A percentile compares a stretch with the other conserved stretches of the same genome.
These are phyloP conservation scores for Melieria picta DNA, from an alignment of 2,888 invertebrate species.

Conservation along the genomic window DNA sequence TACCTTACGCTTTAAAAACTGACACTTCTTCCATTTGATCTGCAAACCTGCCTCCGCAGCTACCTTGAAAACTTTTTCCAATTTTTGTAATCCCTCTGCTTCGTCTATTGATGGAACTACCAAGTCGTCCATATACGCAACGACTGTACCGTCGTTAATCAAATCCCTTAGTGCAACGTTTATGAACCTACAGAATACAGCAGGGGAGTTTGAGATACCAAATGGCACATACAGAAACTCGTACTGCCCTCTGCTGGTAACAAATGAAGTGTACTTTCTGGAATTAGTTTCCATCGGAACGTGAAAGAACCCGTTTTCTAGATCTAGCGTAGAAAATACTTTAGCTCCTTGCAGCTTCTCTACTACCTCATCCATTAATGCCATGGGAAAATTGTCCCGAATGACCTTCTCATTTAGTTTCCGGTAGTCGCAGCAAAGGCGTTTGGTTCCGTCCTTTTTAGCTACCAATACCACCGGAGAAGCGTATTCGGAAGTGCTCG, in stretches of 20 bases:
- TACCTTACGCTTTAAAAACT: no score
- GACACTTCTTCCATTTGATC: no score
- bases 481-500: constrained; percentile 54
- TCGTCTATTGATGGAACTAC: no score
- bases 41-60: no score
- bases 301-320: constrained; percentile 40
- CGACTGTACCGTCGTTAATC: constrained; percentile 24
- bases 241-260: constrained; percentile 36
- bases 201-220: constrained; percentile 26
- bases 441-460: constrained; percentile 35
- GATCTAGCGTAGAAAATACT: no score
- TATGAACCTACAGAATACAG: constrained; percentile 27
- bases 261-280: constrained; percentile 33
- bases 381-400: constrained; percentile 38
- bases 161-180: constrained; percentile 4
- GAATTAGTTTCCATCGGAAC: constrained; percentile 33
- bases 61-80: no score
- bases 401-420: constrained; percentile 34
- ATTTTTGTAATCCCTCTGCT: no score
- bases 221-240: constrained; percentile 35
- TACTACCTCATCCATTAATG: constrained; percentile 32
- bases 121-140: constrained; percentile 3
- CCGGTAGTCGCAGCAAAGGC: constrained; percentile 35
- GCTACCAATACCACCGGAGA: constrained; percentile 40
- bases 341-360: constrained; percentile 30